Conservation (phyloP, 30 jellyfish, hydroid and myxozoan genomes). For the Hydractinia symbiolongicarpus region DNA sequence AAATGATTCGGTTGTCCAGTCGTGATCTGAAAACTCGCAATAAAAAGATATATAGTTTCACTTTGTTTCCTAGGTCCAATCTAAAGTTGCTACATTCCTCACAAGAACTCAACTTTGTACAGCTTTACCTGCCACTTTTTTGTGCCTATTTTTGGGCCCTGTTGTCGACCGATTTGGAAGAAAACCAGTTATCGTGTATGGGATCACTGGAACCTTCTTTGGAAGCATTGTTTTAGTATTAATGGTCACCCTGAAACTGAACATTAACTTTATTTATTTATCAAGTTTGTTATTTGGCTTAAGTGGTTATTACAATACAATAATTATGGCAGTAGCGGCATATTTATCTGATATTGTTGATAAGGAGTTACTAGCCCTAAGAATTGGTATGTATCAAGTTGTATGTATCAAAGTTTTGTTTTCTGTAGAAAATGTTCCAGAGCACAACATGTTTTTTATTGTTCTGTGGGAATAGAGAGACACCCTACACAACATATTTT, state of each 20-base stretch:
- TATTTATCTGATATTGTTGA: slow-evolving; percentile 3
- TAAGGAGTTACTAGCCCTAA: background rate
- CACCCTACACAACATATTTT: too few relatives aligned
- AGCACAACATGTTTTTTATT: too few relatives aligned
- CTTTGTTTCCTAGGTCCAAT: background rate
- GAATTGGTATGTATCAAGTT: slow-evolving; percentile 7
- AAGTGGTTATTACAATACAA: slow-evolving; percentile 2
- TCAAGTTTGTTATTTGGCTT: background rate
- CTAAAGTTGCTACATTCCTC: background rate
- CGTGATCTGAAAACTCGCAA: too few relatives aligned
- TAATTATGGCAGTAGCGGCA: slow-evolving; percentile 4
- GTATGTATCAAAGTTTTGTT: too few relatives aligned
- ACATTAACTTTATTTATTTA: background rate
- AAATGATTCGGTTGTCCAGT: too few relatives aligned
- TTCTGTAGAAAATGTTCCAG: too few relatives aligned
- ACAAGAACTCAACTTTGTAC: background rate
- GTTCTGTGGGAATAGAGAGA: too few relatives aligned
- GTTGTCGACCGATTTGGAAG: slow-evolving; percentile 9
- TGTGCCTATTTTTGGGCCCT: slow-evolving; percentile 19
- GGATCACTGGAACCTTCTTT: background rate
- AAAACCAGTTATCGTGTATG: background rate
- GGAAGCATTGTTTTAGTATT: background rate
- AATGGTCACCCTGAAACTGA: background rate
- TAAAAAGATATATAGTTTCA: too few relatives aligned
- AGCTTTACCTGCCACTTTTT: background rate